Evolutionary conservation across 2,888 invertebrate species (phyloP).

Genomic region (Aphidoletes aphidimyza): DNA sequence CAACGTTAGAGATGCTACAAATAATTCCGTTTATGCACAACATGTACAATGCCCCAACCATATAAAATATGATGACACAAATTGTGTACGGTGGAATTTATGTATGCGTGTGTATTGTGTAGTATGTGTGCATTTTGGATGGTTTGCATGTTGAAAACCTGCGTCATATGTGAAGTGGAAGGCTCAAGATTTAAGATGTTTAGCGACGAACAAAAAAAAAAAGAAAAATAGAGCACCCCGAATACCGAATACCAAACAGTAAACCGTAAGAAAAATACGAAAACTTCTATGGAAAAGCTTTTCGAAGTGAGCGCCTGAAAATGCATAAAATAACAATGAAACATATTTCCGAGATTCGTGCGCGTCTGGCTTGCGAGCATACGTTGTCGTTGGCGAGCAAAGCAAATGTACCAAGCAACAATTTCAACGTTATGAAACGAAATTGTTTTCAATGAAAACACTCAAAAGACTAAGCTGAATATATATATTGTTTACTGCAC

Average conservation of each 20-base stretch:
- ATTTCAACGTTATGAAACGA: not conserved
- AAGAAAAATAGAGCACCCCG: not conserved
- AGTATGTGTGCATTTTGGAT: not conserved
- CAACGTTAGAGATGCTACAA: not conserved
- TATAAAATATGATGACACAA: conserved; percentile 11
- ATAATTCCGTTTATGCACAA: not conserved
- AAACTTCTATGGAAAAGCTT: not conserved
- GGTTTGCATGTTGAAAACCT: not conserved
- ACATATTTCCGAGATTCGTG: conserved; percentile 32
- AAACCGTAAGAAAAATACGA: not conserved
- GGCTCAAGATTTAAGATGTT: conserved; percentile 40
- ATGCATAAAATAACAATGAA: conserved; percentile 52
- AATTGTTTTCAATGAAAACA: conserved; percentile 44
- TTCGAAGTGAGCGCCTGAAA: not conserved
- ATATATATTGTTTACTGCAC: conserved; percentile 36
- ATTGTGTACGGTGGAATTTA: not conserved
- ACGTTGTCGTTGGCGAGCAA: not conserved
- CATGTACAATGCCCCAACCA: not conserved
- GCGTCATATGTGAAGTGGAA: conserved; percentile 50
- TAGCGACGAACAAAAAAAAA: not conserved
- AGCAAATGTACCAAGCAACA: not conserved
- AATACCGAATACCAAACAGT: no score
- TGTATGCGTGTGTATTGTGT: not conserved
- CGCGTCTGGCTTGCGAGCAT: not conserved
- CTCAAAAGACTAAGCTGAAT: conserved; percentile 52